A percentile compares a stretch with the other conserved stretches of the same genome.
phyloP scores from a whole-genome alignment of 2,888 invertebrate species.

The Papilio elwesi region DNA sequence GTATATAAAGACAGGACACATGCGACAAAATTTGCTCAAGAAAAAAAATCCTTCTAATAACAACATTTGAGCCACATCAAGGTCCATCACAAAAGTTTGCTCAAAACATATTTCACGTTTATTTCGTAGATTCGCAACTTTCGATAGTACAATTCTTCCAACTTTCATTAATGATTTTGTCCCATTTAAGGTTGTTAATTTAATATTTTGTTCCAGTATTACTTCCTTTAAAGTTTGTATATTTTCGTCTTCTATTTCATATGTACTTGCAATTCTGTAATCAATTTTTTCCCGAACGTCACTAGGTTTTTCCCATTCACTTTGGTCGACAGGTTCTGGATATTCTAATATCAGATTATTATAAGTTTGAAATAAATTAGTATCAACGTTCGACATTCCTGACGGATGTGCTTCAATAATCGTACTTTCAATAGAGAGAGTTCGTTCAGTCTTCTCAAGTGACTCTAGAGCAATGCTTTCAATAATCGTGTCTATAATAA shows the following conservation, averaged over 20 bases:
- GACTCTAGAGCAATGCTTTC: constrained; percentile 49
- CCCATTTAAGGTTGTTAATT: constrained; percentile 70
- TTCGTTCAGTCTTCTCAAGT: constrained; percentile 45
- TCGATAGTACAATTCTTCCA: constrained; percentile 55
- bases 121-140: constrained; percentile 64
- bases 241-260: constrained; percentile 73
- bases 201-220: constrained; percentile 72
- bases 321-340: constrained; percentile 77
- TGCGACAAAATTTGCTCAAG: constrained; percentile 85
- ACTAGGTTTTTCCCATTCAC: constrained; percentile 78
- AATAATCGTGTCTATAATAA: constrained; percentile 66
- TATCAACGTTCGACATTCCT: constrained; percentile 63
- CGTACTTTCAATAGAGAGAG: constrained; percentile 63
- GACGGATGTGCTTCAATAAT: constrained; percentile 76
- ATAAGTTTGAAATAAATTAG: constrained; percentile 63
- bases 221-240: constrained; percentile 67
- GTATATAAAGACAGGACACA: constrained; percentile 86
- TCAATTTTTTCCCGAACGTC: constrained; percentile 75
- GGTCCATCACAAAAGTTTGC: constrained; percentile 78
- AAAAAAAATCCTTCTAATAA: constrained; percentile 85
- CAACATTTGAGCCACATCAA: constrained; percentile 83
- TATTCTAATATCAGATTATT: constrained; percentile 69
- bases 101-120: constrained; percentile 83
- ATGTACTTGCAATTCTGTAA: constrained; percentile 70
- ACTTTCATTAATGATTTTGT: constrained; percentile 65